A percentile compares a stretch with the other conserved stretches of the same genome.
Conservation (phyloP, 1,140 invertebrate species). For the Oryzaephilus surinamensis region DNA sequence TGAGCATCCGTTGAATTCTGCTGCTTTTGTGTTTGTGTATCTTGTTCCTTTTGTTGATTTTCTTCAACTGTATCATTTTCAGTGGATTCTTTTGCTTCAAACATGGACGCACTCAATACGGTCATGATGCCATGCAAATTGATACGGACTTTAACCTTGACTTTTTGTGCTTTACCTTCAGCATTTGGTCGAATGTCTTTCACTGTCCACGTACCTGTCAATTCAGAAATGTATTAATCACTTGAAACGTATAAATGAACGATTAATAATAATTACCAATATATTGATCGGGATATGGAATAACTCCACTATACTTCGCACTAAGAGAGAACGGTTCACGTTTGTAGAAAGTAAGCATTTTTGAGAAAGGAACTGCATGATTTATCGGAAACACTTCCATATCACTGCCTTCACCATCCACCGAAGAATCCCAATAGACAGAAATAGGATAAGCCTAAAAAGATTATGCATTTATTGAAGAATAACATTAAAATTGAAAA, state of each 20-base stretch:
- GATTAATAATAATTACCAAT: conserved; percentile 68
- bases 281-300: conserved; percentile 62
- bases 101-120: conserved; percentile 71
- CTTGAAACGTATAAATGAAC: not conserved
- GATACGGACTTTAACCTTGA: conserved; percentile 90
- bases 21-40: conserved; percentile 22
- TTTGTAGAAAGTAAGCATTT: conserved; percentile 86
- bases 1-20: conserved; percentile 23
- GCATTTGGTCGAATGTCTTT: conserved; percentile 73
- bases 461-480: conserved; percentile 1
- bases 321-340: conserved; percentile 76
- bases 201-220: conserved; percentile 67
- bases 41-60: conserved; percentile 39
- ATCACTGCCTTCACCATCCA: conserved; percentile 53
- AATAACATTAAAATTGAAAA: no score
- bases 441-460: conserved; percentile 69
- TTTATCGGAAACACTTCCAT: conserved; percentile 76
- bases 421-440: conserved; percentile 69
- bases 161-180: conserved; percentile 84
- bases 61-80: conserved; percentile 44
- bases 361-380: conserved; percentile 86
- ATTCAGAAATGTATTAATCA: not conserved
- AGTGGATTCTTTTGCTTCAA: conserved; percentile 66
- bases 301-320: conserved; percentile 64
- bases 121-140: conserved; percentile 88